Evolutionary conservation across 1,140 invertebrate species (phyloP).

Genomic region (Drosophila pruinosa): DNA sequence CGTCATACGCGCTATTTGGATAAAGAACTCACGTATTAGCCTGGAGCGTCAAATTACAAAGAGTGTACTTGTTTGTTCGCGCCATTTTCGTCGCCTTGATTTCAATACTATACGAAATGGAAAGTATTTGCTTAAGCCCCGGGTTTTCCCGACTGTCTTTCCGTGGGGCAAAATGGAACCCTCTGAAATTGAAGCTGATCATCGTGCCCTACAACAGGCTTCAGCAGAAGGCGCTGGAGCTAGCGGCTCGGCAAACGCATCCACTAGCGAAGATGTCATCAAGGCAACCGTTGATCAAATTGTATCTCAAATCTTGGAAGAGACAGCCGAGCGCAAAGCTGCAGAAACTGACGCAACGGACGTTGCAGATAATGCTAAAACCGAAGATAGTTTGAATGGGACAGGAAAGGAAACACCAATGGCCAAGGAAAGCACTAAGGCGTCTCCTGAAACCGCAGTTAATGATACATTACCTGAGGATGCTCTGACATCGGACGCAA

Average conservation of each 20-base stretch:
- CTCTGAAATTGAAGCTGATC: constrained; percentile 61
- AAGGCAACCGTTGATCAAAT: constrained; percentile 68
- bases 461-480: not conserved
- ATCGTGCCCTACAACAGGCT: constrained; percentile 61
- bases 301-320: constrained; percentile 63
- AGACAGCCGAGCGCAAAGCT: constrained; percentile 60
- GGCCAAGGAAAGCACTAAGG: not conserved
- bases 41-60: constrained; percentile 84
- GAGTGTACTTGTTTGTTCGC: constrained; percentile 86
- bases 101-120: constrained; percentile 86
- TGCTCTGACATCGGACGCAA: not conserved
- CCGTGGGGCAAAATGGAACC: constrained; percentile 81
- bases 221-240: constrained; percentile 34
- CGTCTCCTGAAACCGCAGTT: not conserved
- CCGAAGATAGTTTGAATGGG: constrained; percentile 3
- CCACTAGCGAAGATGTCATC: constrained; percentile 62
- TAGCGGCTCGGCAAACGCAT: constrained; percentile 12
- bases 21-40: constrained; percentile 83
- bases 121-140: constrained; percentile 84
- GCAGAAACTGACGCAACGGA: constrained; percentile 19
- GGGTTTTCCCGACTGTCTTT: constrained; percentile 83
- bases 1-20: constrained; percentile 83
- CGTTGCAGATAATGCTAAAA: constrained; percentile 22
- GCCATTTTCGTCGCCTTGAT: constrained; percentile 86
- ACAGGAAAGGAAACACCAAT: constrained; percentile 5